Conservation (phyloP, 2,113 vertebrate species). For the Baryphthengus martii region DNA sequence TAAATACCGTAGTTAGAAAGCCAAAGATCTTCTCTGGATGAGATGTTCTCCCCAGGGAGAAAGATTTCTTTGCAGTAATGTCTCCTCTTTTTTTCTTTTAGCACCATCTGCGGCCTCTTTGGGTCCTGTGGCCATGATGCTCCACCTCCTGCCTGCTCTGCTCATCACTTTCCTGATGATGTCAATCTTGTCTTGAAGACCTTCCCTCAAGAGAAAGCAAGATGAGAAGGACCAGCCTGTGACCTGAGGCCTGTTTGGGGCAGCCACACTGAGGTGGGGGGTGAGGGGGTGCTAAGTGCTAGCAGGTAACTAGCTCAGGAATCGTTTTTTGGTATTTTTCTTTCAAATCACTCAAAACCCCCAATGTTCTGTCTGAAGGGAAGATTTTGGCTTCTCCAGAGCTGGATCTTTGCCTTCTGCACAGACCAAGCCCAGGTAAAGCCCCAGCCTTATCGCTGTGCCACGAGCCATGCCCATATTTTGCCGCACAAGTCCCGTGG, state of each 20-base stretch:
- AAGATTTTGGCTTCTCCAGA: not conserved
- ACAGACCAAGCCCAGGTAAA: not conserved
- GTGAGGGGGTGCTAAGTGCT: not conserved
- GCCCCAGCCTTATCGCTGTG: not conserved
- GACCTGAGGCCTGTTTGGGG: not conserved
- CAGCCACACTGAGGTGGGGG: not conserved
- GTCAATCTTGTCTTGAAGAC: not conserved
- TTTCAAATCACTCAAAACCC: not conserved
- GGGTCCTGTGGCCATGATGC: rapidly evolving
- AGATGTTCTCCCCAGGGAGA: not conserved
- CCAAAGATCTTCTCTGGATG: not conserved
- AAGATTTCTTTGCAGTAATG: not conserved
- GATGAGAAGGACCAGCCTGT: not conserved
- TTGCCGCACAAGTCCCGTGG: not conserved
- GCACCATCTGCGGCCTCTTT: not conserved
- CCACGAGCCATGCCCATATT: rapidly evolving
- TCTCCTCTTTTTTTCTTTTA: not conserved
- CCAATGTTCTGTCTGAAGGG: not conserved
- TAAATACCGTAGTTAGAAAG: not conserved
- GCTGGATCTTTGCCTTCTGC: not conserved
- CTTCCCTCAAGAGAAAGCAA: not conserved
- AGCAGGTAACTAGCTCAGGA: not conserved
- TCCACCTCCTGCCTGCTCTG: slow-evolving; percentile 27
- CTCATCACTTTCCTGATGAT: not conserved
- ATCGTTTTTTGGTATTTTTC: not conserved